A percentile compares a stretch with the other conserved stretches of the same genome.
These are phyloP conservation scores for Eupithecia dodoneata DNA, from an alignment of 2,888 invertebrate genomes.

Conservation along the genomic window DNA sequence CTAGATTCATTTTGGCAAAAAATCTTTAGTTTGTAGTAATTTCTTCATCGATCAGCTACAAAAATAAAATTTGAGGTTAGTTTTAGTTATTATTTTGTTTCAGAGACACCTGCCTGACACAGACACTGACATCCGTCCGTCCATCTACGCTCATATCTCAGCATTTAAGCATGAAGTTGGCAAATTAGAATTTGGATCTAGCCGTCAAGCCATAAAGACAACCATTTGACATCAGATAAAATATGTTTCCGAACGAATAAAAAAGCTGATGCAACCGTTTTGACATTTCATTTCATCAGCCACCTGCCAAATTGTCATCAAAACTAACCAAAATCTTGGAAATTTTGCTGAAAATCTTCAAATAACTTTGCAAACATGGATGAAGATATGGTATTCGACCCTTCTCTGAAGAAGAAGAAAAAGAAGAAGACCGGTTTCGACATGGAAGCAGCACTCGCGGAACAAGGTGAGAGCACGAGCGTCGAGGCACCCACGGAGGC, in stretches of 20 bases:
- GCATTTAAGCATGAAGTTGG: background rate
- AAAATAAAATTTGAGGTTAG: conserved; percentile 44
- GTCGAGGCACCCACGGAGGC: conserved; percentile 81
- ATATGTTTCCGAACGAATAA: conserved; percentile 30
- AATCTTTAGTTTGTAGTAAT: conserved; percentile 18
- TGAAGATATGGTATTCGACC: conserved; percentile 91
- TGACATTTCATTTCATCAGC: conserved; percentile 56
- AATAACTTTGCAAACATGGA: conserved; percentile 63
- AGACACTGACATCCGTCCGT: too few relatives aligned
- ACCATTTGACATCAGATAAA: background rate
- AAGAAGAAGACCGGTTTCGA: conserved; percentile 98
- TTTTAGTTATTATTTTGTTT: conserved; percentile 24
- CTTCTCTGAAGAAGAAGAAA: conserved; percentile 96
- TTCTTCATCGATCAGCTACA: background rate
- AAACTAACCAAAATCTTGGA: conserved; percentile 67
- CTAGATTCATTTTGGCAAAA: conserved; percentile 64
- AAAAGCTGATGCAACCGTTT: conserved; percentile 74
- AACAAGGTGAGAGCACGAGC: conserved; percentile 82
- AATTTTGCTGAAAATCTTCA: conserved; percentile 45
- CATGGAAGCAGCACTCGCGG: conserved; percentile 92
- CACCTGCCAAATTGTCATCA: conserved; percentile 65
- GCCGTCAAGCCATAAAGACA: background rate
- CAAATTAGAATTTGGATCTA: background rate
- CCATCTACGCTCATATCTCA: too few relatives aligned
- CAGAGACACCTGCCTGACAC: too few relatives aligned